Evolutionary conservation across 2,797 vertebrate species (phyloP).

Genomic region (Diplodus puntazzo): DNA sequence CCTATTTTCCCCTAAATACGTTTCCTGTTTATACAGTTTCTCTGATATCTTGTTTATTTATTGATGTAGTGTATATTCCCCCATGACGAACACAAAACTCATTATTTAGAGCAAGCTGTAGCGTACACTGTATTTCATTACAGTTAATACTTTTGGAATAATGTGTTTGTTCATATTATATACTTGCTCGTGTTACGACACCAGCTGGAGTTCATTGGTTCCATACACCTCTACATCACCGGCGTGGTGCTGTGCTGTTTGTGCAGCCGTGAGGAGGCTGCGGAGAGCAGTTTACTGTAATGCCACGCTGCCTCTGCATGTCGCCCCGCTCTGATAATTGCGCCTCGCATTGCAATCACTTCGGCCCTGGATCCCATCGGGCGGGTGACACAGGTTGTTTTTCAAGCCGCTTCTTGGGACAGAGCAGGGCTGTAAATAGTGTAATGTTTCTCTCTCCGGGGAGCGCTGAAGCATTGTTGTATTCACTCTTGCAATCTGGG

Average conservation of each 20-base stretch:
- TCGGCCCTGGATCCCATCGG: constrained; percentile 68
- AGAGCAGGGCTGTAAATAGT: constrained; percentile 73
- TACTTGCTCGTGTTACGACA: background rate
- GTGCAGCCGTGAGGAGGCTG: constrained; percentile 23
- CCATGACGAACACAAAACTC: background rate
- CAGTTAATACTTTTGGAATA: constrained; percentile 1
- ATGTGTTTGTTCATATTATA: background rate
- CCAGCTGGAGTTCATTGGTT: constrained; percentile 1
- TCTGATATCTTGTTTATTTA: constrained; percentile 15
- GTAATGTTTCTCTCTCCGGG: constrained; percentile 75
- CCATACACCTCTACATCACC: constrained; percentile 38
- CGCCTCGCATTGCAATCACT: constrained; percentile 71
- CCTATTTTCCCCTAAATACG: background rate
- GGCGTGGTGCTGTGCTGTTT: background rate
- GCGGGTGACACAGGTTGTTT: constrained; percentile 73
- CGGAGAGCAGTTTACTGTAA: constrained; percentile 47
- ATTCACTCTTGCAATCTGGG: constrained; percentile 70
- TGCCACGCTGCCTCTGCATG: constrained; percentile 44
- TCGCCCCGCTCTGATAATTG: constrained; percentile 76
- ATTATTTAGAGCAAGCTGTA: constrained; percentile 3
- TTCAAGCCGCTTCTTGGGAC: constrained; percentile 70
- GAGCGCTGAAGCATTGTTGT: constrained; percentile 70
- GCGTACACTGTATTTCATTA: background rate
- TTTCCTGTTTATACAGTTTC: background rate
- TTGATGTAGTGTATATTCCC: background rate